These are phyloP conservation scores for Trachymyrmex septentrionalis DNA, from an alignment of 1,140 invertebrate species.

Conservation along the genomic window DNA sequence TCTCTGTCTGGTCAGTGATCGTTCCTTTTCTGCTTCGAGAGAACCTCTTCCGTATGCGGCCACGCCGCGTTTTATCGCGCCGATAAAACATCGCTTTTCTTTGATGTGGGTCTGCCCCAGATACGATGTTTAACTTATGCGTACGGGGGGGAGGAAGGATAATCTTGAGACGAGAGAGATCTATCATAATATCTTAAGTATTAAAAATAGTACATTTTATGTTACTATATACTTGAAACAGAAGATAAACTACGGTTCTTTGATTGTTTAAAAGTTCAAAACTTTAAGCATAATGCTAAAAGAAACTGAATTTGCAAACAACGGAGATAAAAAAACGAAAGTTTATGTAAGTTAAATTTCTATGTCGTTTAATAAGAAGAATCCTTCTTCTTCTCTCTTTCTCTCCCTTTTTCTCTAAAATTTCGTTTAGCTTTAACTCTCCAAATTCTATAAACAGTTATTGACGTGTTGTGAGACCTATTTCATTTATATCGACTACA, in stretches of 20 bases:
- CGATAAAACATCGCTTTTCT: constrained; percentile 39
- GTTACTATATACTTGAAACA: constrained; percentile 1
- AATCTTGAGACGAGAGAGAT: constrained; percentile 26
- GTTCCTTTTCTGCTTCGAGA: constrained; percentile 42
- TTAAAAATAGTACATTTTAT: constrained; percentile 20
- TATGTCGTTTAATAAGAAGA: not conserved
- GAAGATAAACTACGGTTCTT: not conserved
- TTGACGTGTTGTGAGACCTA: no score
- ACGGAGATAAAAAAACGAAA: not conserved
- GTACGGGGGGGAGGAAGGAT: not conserved
- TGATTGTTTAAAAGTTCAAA: not conserved
- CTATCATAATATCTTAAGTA: constrained; percentile 38
- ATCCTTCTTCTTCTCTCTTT: not conserved
- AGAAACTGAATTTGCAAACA: not conserved
- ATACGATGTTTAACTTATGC: constrained; percentile 43
- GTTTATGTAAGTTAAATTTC: not conserved
- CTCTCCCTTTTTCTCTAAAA: not conserved
- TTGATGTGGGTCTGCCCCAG: constrained; percentile 9
- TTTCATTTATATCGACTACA: no score
- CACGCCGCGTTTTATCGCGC: constrained; percentile 55
- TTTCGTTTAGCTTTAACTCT: not conserved
- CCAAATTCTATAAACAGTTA: no score
- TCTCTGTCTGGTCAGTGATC: constrained; percentile 63
- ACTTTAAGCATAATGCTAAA: not conserved
- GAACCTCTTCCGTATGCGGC: constrained; percentile 32